phyloP scores from a whole-genome alignment of 2,888 invertebrate genomes.

The Amiota mariae region DNA sequence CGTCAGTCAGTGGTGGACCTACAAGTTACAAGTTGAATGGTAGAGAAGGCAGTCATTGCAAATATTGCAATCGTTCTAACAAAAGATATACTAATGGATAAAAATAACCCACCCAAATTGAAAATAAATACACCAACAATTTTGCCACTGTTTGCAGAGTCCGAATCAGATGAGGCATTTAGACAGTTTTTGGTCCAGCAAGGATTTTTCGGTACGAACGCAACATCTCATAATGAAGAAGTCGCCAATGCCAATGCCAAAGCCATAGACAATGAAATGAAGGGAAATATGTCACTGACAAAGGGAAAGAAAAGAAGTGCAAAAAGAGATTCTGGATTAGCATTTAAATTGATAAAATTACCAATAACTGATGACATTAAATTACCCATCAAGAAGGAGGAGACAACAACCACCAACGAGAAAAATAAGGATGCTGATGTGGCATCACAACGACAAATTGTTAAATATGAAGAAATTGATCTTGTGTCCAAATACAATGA shows the following conservation, averaged over 20 bases:
- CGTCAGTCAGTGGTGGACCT: too few species aligned
- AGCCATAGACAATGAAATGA: too few species aligned
- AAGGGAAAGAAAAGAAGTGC: too few species aligned
- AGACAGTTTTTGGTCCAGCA: conserved; percentile 47
- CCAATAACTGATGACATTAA: too few species aligned
- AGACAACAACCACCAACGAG: conserved; percentile 12
- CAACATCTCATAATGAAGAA: too few species aligned
- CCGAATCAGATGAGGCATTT: conserved; percentile 59
- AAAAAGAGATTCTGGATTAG: too few species aligned
- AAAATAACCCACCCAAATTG: conserved; percentile 29
- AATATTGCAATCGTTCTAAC: conserved; percentile 71
- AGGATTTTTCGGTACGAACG: neutral
- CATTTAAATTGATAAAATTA: too few species aligned
- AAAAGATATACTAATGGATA: conserved; percentile 69
- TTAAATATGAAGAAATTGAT: conserved; percentile 57
- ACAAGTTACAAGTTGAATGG: conserved; percentile 54
- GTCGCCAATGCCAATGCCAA: too few species aligned
- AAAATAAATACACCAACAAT: conserved; percentile 37
- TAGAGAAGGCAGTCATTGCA: conserved; percentile 67
- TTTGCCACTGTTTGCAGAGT: conserved; percentile 58
- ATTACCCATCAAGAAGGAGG: conserved; percentile 48
- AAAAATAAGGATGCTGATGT: conserved; percentile 38
- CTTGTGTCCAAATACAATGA: conserved; percentile 66
- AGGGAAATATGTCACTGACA: too few species aligned
- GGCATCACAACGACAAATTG: neutral